Base-by-base conservation (phyloP, 2,113 vertebrate genomes). In the Trogon melanurus region DNA sequence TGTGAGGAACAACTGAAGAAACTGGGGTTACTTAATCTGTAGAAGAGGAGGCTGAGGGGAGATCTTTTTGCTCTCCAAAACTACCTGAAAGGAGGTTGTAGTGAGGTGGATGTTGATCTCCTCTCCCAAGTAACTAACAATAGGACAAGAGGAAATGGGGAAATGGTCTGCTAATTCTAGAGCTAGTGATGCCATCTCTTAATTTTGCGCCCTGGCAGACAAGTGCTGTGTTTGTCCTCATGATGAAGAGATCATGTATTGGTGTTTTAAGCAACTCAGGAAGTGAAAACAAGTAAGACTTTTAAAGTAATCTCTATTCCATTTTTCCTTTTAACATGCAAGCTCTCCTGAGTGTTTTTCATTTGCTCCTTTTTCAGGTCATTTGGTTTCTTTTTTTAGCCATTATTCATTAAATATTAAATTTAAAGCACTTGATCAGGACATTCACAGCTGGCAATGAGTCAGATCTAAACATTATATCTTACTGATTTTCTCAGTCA, bases 371-470 rank as follows among this genome's bases (percentile, higher is more conserved):
- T 93, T 95, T 95, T 81, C 91, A 92, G 76, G 83, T 94, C 83
- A 92, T 91, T 94, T 86, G 75, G 57, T 89, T 94, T 80, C 93
- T 72, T 92, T 91, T 93, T 95, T 97, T 96, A 93, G 65, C 36
- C 25, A 36, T 87, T 95, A 93, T 93, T 97, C 95, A 97, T 97
- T 93, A 96, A 95, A 96, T 96, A 93, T 97, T 96, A 95, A 96
- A 96, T 95, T 87, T 87, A 85, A 84, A 94, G 48, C 66, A 86
- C 87, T 97, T 95, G 92, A 94, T 95, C 96, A 87, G 57, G 70
- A 82, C 2, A 65, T 54, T 84, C 61, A 76, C 61, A 95, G 25
- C 79, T 97, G 90, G 83, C 57, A 93, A 75, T 8, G 50, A 96
- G 61, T 93, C 93, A 93, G 75, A 93, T 78, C 83, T 94, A 96